Percentiles rank a stretch among this genome's conserved stretches.
These are phyloP conservation scores for Cephalopterus ornatus DNA, from an alignment of 2,113 vertebrate genomes.

Conservation along the genomic window DNA sequence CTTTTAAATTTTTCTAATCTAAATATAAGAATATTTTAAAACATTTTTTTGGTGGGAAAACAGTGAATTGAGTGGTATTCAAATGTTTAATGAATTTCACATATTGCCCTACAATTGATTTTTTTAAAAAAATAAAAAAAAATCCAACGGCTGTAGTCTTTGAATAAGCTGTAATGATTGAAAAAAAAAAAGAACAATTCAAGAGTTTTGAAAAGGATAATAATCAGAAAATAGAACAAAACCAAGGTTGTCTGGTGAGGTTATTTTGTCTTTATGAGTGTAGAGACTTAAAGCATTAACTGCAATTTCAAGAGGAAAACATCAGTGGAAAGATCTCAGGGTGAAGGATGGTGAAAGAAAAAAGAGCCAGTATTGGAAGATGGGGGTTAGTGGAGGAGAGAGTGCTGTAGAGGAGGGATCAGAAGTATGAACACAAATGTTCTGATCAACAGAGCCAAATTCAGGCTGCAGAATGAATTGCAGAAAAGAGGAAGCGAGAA, in stretches of 20 bases:
- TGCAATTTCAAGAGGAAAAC: not conserved
- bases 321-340: not conserved
- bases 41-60: not conserved
- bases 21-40: not conserved
- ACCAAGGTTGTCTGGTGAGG: not conserved
- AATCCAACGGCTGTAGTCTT: accelerated
- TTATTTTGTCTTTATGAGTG: not conserved
- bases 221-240: not conserved
- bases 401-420: not conserved
- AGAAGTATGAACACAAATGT: not conserved
- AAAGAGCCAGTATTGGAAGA: not conserved
- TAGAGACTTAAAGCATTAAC: not conserved
- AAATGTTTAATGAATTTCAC: not conserved
- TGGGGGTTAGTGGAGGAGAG: not conserved
- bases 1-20: not conserved
- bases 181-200: not conserved
- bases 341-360: not conserved
- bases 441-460: not conserved
- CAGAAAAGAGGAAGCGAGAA: not conserved
- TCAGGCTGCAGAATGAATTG: not conserved
- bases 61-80: not conserved
- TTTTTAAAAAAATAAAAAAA: not conserved
- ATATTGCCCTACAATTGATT: not conserved
- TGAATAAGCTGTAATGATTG: not conserved
- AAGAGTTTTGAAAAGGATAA: not conserved